Base-by-base conservation (phyloP, 2,113 vertebrate species). In the Callocephalon fimbriatum region DNA sequence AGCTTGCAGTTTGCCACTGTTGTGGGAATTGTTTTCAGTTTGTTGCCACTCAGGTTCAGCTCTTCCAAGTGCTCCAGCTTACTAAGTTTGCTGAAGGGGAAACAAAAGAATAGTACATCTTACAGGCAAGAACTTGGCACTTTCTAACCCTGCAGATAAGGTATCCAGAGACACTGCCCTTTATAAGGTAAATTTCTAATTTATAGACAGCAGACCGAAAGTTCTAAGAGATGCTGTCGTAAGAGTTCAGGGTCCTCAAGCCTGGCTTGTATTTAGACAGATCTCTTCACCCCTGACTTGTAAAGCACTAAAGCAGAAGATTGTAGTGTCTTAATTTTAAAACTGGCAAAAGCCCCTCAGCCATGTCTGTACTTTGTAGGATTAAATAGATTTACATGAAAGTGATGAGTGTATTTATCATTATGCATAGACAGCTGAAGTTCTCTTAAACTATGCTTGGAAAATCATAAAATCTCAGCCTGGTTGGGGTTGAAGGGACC, bases 41-140 rank as follows among this genome's bases (percentile, higher is more conserved):
- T 99, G 98, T 99, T 99, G 70, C 99, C 99, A 88, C 99, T 99
- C 83, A 99, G 96, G 96, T 99, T 99, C 63, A 99, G 98, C 97
- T 99, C 99, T 96, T 99, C 99, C 96, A 99, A 97, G 35, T 98
- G 97, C 90, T 99, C 99, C 97, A 99, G 97, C 78, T 99, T 99
- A 98, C 99, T 99, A 83, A 99, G 98, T 97, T 99, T 99, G 97
- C 99, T 99, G 95, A 92, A 98, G 96, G 83, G 88, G 22, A 96
- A 97, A 95, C 38, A 95, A 38, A 73, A 95, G 62, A 88, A 54
- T 51, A 86, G 8, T 22, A 10, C 3, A 82, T 44, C 40, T 92
- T 37, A 56, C 2, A 73, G 38, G 88, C 45, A 65, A 27, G 26
- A 56, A 92, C 21, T 22, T 44, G 26, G 42, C 68, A 23, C n/a